Base-by-base conservation (phyloP, 2,113 vertebrate genomes). In the Pelvicachromis taeniatus region DNA sequence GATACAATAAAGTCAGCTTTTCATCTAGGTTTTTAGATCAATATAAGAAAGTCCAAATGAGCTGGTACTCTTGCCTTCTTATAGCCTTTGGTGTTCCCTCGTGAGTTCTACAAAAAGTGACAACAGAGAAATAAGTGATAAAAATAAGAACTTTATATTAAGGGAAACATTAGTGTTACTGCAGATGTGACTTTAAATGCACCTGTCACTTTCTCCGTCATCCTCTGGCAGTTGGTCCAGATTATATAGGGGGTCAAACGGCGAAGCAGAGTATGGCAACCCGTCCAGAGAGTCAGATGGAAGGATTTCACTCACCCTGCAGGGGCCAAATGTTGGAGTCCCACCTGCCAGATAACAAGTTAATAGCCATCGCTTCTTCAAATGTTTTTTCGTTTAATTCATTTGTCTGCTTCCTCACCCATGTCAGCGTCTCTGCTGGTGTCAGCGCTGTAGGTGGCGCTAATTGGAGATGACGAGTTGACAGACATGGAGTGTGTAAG, bases 171-270 rank as follows among this genome's bases (percentile, higher is more conserved):
- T n/a, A 10, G 26, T 52, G 17, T 75, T 52, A 52, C 26, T 9
- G 1, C 45, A 81, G 16, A 65, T 68, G 19, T 52, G 16, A 77
- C n/a, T 77, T 2, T 23, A 19, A 81, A 75, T 5, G 48, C 92
- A 98, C 98, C 97, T 98, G 90, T 99, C 98, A 9, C 95, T 93
- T 75, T 99, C 98, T 88, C 96, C 95, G 56, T 98, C 97, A 45
- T 99, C 98, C 94, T 99, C 97, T 55, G 97, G 97, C 81, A 98
- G 94, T 84, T 98, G 97, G 85, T 99, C 98, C 87, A 98, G 78
- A 12, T 86, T 91, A 89, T 95, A 96, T 52, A 97, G 85, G 78
- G 99, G 83, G 80, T 99, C 98, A 79, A 97, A 97, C 86, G 96
- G 89, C 29, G 94, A 95, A 17, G 97, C 85, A 1, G 96, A 96